Base-by-base conservation (phyloP, 35 echinoderm and acorn worm genomes). In the Strongylocentrotus purpuratus region DNA sequence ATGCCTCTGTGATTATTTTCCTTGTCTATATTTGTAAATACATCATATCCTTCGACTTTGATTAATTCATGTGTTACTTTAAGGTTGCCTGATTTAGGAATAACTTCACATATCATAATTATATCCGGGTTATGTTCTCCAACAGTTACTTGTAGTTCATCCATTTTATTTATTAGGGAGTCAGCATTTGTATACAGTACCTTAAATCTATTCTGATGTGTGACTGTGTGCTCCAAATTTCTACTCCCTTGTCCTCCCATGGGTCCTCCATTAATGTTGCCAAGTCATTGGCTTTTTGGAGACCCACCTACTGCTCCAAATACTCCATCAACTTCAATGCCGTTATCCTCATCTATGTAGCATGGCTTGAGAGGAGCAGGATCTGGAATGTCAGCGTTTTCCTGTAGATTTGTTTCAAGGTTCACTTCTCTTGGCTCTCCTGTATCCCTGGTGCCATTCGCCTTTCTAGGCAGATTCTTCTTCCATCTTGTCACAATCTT, bases 11-110 rank as follows among this genome's bases (percentile, higher is more conserved):
- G 33, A 28, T 9, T 18, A 18, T 31, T 31, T 33, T 86, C 33
- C 4, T 86, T 86, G 25, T n/a, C 85, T 4, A 31, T 86, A 18
- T 86, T 86, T 86, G 85, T 18, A 18, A 1, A 31, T 7, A 86
- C 0, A 0, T 86, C 85, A 86, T 86, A 86, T 86, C 5, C 85
- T 86, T 86, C 5, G 1, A 86, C 0, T 86, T 33, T 86, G 25
- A 86, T 12, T 86, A 86, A 33, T 86, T 86, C 1, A 86, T 33
- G 12, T 33, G 85, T 86, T 28, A 86, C 85, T 86, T n/a, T 86
- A 18, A 33, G 25, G 85, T 10, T 86, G 85, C 85, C 85, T 86
- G 85, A 86, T 86, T 86, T 86, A 31, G 85, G 85, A 86, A 86
- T 18, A 18, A 86, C 85, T 86, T 86, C 85, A 86, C 85, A 86